Percentiles rank a stretch among this genome's conserved stretches.
Evolutionary conservation across 2,888 invertebrate genomes (phyloP).

Genomic region (Xanthostigma xanthostigma): DNA sequence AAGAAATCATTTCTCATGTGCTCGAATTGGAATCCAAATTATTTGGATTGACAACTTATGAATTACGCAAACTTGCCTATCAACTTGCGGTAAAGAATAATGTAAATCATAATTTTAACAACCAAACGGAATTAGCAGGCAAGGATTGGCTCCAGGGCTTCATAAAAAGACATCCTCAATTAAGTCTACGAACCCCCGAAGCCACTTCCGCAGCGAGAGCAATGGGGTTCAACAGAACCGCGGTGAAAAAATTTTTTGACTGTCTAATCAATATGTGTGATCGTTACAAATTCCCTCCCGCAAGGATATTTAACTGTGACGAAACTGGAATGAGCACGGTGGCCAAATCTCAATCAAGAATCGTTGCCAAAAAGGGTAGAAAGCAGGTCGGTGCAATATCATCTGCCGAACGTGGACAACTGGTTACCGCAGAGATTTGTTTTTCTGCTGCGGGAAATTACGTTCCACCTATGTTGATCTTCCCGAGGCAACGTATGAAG

Average conservation of each 20-base stretch:
- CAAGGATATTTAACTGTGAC: slow-evolving; percentile 18
- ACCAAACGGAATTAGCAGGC: slow-evolving; percentile 13
- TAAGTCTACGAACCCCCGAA: slow-evolving; percentile 15
- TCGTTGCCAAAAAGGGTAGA: slow-evolving; percentile 11
- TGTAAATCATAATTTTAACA: too few species aligned
- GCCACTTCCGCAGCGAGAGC: slow-evolving; percentile 18
- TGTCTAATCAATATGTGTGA: slow-evolving; percentile 15
- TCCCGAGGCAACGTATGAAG: too few species aligned
- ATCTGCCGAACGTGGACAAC: too few species aligned
- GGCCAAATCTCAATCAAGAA: slow-evolving; percentile 11
- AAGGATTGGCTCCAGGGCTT: slow-evolving; percentile 18
- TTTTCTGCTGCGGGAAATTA: too few species aligned
- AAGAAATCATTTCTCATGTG: too few species aligned
- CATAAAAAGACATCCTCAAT: slow-evolving; percentile 13
- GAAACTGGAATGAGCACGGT: slow-evolving; percentile 20
- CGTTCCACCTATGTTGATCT: too few species aligned
- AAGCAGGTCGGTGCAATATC: slow-evolving; percentile 12
- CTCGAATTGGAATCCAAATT: too few species aligned
- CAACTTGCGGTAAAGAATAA: too few species aligned
- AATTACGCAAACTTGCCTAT: too few species aligned
- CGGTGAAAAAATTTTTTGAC: slow-evolving; percentile 14
- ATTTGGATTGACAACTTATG: too few species aligned
- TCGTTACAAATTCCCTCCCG: slow-evolving; percentile 16
- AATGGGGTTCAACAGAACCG: slow-evolving; percentile 19
- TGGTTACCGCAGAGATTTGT: too few species aligned